phyloP scores from a whole-genome alignment of 2,888 invertebrate genomes.

The Lamellibrachia satsuma region DNA sequence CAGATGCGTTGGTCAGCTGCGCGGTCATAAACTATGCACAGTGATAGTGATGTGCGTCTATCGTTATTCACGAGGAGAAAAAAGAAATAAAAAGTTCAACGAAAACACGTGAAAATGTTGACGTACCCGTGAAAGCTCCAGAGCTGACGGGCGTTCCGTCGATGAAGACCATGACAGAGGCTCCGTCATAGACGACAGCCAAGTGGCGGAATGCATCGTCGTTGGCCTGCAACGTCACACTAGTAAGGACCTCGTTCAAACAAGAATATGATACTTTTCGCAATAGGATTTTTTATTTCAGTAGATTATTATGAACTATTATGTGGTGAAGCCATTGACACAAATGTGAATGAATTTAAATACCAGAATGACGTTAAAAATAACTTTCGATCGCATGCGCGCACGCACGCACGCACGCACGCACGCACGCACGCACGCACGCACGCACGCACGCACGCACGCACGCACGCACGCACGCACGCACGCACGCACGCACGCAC shows the following conservation, averaged over 20 bases:
- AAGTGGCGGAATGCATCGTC: neutral
- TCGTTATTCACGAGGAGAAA: neutral
- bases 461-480: too few relatives aligned
- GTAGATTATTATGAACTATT: neutral
- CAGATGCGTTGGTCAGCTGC: too few relatives aligned
- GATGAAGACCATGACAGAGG: neutral
- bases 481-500: too few relatives aligned
- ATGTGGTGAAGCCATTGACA: neutral
- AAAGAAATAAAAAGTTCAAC: neutral
- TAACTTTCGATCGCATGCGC: too few relatives aligned
- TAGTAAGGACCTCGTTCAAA: neutral
- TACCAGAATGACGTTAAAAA: too few relatives aligned
- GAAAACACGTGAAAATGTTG: neutral
- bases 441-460: too few relatives aligned
- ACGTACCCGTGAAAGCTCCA: neutral
- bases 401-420: too few relatives aligned
- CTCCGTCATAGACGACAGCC: conserved; percentile 18
- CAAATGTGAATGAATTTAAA: too few relatives aligned
- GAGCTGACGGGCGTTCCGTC: neutral
- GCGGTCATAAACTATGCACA: too few relatives aligned
- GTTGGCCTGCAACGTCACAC: neutral
- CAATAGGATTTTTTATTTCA: neutral
- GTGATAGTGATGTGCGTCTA: too few relatives aligned
- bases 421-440: too few relatives aligned
- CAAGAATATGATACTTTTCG: neutral